A percentile compares a stretch with the other conserved stretches of the same genome.
Conservation (phyloP, 2,113 vertebrate genomes). For the Embiotoca jacksoni region DNA sequence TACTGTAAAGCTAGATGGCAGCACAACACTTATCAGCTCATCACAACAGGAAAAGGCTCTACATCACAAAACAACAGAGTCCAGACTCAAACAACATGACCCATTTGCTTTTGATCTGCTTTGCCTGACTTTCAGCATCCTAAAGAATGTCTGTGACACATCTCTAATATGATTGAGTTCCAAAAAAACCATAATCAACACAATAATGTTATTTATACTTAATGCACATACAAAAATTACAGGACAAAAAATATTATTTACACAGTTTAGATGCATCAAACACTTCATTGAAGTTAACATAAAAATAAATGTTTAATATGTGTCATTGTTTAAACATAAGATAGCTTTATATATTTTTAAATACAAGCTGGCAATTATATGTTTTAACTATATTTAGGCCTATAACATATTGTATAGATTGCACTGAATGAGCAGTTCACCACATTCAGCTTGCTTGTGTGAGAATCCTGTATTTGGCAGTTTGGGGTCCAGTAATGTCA, state of each 20-base stretch:
- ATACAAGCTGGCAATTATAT: constrained; percentile 49
- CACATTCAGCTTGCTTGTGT: constrained; percentile 26
- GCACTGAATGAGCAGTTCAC: constrained; percentile 25
- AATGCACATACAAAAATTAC: constrained; percentile 13
- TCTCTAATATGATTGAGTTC: not conserved
- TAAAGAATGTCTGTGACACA: constrained; percentile 21
- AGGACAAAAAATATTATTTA: constrained; percentile 12
- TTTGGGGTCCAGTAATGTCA: constrained; percentile 20
- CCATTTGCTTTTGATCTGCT: not conserved
- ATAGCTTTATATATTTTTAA: constrained; percentile 41
- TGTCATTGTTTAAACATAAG: constrained; percentile 50
- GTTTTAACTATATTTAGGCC: constrained; percentile 7
- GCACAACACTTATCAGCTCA: constrained; percentile 51
- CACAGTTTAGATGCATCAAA: constrained; percentile 42
- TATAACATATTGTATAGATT: constrained; percentile 41
- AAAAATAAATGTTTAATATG: constrained; percentile 25
- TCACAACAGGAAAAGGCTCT: constrained; percentile 1
- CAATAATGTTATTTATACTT: not conserved
- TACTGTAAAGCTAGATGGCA: constrained; percentile 71
- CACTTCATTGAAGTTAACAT: constrained; percentile 64
- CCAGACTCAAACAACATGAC: not conserved
- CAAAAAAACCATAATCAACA: not conserved
- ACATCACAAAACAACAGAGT: not conserved
- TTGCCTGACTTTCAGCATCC: not conserved
- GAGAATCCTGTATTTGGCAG: constrained; percentile 2